A percentile compares a stretch with the other conserved stretches of the same genome.
phyloP scores from a whole-genome alignment of 1,140 invertebrate genomes.

The Drosophila littoralis region DNA sequence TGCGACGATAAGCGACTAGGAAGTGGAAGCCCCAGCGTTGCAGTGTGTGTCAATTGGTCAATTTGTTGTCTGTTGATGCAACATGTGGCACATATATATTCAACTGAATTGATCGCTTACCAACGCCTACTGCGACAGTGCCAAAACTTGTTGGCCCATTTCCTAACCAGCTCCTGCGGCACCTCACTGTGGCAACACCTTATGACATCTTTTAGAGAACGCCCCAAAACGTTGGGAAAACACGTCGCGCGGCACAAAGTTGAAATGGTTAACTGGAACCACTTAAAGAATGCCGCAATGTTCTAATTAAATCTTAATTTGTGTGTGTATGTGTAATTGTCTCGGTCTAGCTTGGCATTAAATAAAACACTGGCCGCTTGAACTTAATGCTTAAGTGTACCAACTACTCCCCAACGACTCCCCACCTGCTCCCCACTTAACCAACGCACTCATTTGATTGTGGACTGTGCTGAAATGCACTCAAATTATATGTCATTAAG shows the following conservation, averaged over 20 bases:
- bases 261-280: constrained; percentile 19
- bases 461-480: constrained; percentile 39
- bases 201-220: background rate
- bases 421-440: background rate
- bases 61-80: constrained; percentile 29
- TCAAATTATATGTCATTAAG: constrained; percentile 46
- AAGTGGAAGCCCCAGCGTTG: background rate
- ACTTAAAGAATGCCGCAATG: constrained; percentile 63
- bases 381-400: constrained; percentile 49
- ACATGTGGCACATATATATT: constrained; percentile 17
- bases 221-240: constrained; percentile 9
- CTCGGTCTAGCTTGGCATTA: background rate
- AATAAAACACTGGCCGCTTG: constrained; percentile 58
- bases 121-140: background rate
- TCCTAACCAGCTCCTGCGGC: constrained; percentile 26
- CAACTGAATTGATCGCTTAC: background rate
- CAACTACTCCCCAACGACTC: background rate
- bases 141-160: constrained; percentile 40
- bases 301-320: constrained; percentile 75
- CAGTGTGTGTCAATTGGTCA: constrained; percentile 25
- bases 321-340: constrained; percentile 29
- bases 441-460: background rate
- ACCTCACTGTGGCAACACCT: constrained; percentile 1
- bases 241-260: constrained; percentile 1
- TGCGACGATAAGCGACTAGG: constrained; percentile 4